Percentiles rank a stretch among this genome's conserved stretches.
phyloP scores from a whole-genome alignment of 2,113 vertebrate genomes.

The Geothlypis trichas region DNA sequence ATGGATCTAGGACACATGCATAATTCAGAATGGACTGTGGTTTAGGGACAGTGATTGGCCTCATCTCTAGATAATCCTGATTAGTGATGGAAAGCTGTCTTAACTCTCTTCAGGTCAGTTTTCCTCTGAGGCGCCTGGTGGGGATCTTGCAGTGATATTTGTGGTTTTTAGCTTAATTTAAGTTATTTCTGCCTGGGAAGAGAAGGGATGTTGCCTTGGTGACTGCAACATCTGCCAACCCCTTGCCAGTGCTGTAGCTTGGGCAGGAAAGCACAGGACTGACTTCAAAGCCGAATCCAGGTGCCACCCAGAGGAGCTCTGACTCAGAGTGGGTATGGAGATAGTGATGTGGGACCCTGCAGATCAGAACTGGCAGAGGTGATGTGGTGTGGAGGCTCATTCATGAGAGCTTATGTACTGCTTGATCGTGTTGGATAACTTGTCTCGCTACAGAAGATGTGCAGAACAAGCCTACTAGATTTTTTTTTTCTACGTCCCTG shows the following conservation, averaged over 20 bases:
- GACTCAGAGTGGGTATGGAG: not conserved
- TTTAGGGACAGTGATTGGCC: constrained; percentile 56
- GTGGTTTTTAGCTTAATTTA: not conserved
- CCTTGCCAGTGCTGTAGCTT: not conserved
- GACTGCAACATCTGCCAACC: not conserved
- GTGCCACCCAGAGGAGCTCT: not conserved
- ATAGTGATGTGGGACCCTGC: not conserved
- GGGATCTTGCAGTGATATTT: not conserved
- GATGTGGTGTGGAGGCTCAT: not conserved
- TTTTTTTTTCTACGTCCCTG: not conserved
- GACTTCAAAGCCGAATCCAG: not conserved
- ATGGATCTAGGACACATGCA: constrained; percentile 53
- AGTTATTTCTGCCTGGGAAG: not conserved
- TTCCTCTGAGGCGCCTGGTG: not conserved
- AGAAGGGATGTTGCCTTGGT: not conserved
- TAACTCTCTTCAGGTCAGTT: constrained; percentile 9
- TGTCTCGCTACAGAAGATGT: not conserved
- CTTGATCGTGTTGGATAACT: not conserved
- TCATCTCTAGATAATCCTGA: constrained; percentile 56
- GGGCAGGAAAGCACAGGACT: not conserved
- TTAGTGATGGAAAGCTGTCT: constrained; percentile 41
- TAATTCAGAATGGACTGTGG: constrained; percentile 36
- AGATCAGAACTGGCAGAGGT: not conserved
- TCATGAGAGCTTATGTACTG: not conserved
- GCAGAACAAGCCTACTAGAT: not conserved